Base-by-base conservation (phyloP, 1,140 invertebrate genomes). In the Calephelis nemesis region DNA sequence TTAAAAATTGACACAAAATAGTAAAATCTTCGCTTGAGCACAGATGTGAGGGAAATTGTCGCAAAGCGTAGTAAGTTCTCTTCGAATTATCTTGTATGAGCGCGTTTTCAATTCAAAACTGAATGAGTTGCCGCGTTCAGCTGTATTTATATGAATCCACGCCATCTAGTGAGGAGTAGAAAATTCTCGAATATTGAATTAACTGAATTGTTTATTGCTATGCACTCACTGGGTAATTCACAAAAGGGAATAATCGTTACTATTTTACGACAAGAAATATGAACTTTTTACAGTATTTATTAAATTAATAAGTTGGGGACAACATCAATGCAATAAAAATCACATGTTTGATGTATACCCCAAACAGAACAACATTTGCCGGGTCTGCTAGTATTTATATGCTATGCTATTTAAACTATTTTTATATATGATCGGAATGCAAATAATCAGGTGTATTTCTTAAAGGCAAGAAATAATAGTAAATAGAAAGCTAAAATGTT, bases 81-180 rank as follows among this genome's bases (percentile, higher is more conserved):
- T 40, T 60, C 12, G 39, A n/a, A 7, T 45, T 45, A 9, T 45
- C 42, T 45, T 9, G 12, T 60, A 39, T 39, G n/a, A 60, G 54
- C 30, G 54, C 54, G 54, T 60, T 60, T 40, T 12, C 30, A 60
- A 40, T 60, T 7, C 39, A 60, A 58, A 60, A 39, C 54, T 60
- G 54, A 60, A 49, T 40, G 4, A 10, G 4, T 65, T 52, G 30
- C 52, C 67, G 52, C 15, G 49, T 40, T 7, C 15, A 60, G 66
- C 54, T n/a, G 65, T 76, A 76, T 84, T 76, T 87, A 85, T 85
- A 84, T 69, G 60, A 39, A 7, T 42, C 58, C 73, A 60, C 76
- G 85, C 79, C 85, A 85, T 84, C 85, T 86, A 85, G 76, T 65
- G 77, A 15, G 58, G 60, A 80, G 76, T 80, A 81, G 84, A 83